These are phyloP conservation scores for Drosophila ustulata DNA, from an alignment of 2,888 invertebrate species.

Conservation along the genomic window DNA sequence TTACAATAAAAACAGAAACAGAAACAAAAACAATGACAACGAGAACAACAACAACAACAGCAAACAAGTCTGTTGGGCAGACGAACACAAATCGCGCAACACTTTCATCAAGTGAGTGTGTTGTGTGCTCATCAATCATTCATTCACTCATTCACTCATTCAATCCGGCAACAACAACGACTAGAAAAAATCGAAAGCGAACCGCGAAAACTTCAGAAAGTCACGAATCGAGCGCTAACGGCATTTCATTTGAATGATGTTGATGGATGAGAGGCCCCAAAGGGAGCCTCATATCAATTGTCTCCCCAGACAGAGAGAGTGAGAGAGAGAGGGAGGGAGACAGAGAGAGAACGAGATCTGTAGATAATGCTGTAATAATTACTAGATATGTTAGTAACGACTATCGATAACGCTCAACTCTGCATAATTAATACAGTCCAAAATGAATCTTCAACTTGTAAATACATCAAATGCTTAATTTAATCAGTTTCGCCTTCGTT, in stretches of 20 bases:
- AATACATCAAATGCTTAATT: not conserved
- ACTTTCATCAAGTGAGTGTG: slow-evolving; percentile 56
- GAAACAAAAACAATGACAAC: slow-evolving; percentile 6
- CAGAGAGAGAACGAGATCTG: not conserved
- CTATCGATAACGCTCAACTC: not conserved
- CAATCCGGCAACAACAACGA: slow-evolving; percentile 6
- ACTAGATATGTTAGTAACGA: not conserved
- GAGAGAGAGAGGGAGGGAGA: not conserved
- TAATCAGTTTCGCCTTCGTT: not conserved
- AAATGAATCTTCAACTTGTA: not conserved
- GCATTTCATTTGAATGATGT: slow-evolving; percentile 20
- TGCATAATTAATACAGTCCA: not conserved
- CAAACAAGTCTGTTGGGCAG: slow-evolving; percentile 19
- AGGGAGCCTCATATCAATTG: slow-evolving; percentile 29
- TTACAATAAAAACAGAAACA: slow-evolving; percentile 7
- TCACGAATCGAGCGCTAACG: slow-evolving; percentile 46
- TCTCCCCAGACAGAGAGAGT: not conserved
- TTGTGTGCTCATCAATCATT: slow-evolving; percentile 59
- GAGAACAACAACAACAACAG: slow-evolving; percentile 3
- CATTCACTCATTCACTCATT: slow-evolving; percentile 33
- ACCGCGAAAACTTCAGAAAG: slow-evolving; percentile 46
- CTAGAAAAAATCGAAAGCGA: slow-evolving; percentile 37
- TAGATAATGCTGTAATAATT: not conserved
- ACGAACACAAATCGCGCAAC: slow-evolving; percentile 55
- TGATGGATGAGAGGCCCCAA: slow-evolving; percentile 24